These are phyloP conservation scores for Centropus bengalensis DNA, from an alignment of 2,113 vertebrate genomes.

Conservation along the genomic window DNA sequence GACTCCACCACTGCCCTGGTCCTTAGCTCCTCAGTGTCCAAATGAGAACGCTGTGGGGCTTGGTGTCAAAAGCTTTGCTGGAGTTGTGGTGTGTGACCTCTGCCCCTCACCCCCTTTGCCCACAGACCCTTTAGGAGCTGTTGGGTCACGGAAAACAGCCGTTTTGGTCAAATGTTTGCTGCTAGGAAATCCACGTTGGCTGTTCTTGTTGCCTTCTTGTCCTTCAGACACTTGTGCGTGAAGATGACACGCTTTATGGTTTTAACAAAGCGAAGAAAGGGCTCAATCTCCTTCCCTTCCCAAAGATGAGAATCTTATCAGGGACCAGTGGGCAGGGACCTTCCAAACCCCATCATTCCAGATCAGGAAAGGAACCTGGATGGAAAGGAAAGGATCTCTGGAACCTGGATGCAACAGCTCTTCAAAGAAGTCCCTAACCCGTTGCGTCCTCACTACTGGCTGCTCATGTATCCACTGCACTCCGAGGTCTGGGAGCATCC, in stretches of 20 bases:
- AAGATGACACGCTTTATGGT: not conserved
- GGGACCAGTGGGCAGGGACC: not conserved
- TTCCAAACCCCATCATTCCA: not conserved
- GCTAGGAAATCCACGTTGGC: not conserved
- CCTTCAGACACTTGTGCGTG: not conserved
- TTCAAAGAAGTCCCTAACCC: not conserved
- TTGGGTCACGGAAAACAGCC: not conserved
- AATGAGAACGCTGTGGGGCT: not conserved
- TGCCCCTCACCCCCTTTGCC: not conserved
- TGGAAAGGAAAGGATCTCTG: too few relatives aligned
- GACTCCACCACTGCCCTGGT: fast-evolving
- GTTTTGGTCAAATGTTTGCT: not conserved
- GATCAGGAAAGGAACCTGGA: not conserved
- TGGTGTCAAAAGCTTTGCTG: not conserved
- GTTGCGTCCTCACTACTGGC: not conserved
- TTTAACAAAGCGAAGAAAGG: too few relatives aligned
- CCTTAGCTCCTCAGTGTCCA: not conserved
- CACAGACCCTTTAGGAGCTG: not conserved
- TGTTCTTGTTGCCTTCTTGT: not conserved
- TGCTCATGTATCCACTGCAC: fast-evolving
- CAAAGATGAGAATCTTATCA: not conserved
- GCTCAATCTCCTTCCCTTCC: not conserved
- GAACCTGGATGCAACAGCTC: not conserved
- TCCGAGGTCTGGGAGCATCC: fast-evolving
- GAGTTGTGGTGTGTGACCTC: fast-evolving